phyloP scores from a whole-genome alignment of 2,797 vertebrate genomes.

The Nasua narica region DNA sequence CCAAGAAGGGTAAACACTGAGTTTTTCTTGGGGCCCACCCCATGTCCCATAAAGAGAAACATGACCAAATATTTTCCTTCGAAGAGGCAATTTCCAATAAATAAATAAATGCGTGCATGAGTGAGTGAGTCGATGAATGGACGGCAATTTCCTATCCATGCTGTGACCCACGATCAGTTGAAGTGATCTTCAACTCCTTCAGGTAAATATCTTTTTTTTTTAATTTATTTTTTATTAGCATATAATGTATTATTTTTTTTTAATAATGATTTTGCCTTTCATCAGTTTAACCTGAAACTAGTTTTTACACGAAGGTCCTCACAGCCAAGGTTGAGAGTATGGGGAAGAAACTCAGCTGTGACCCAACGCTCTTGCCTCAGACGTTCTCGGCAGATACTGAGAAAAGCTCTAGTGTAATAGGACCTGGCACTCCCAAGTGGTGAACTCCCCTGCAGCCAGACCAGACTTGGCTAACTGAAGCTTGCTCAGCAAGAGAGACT shows the following conservation, averaged over 20 bases:
- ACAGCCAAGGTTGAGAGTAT: not conserved
- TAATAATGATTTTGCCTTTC: not conserved
- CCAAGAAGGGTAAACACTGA: not conserved
- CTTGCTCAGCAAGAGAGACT: not conserved
- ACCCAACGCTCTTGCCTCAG: not conserved
- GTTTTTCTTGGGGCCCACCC: conserved; percentile 65
- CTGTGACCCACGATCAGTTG: not conserved
- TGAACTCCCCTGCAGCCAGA: not conserved
- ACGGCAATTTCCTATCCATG: not conserved
- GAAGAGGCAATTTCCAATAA: not conserved
- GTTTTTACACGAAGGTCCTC: not conserved
- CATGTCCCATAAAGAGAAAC: not conserved
- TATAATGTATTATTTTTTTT: not conserved
- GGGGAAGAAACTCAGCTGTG: not conserved
- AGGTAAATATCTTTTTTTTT: conserved; percentile 28
- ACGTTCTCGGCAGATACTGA: not conserved
- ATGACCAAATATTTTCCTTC: conserved; percentile 44
- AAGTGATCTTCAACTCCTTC: conserved; percentile 67
- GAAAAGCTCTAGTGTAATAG: not conserved
- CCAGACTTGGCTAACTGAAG: not conserved
- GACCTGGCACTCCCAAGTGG: not conserved
- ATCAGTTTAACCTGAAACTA: not conserved
- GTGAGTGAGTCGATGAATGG: too few relatives aligned
- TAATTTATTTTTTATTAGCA: too few relatives aligned
- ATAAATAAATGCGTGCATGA: too few relatives aligned